Percentiles rank a stretch among this genome's conserved stretches.
phyloP scores from a whole-genome alignment of 2,797 vertebrate species.

The Cuniculus paca region DNA sequence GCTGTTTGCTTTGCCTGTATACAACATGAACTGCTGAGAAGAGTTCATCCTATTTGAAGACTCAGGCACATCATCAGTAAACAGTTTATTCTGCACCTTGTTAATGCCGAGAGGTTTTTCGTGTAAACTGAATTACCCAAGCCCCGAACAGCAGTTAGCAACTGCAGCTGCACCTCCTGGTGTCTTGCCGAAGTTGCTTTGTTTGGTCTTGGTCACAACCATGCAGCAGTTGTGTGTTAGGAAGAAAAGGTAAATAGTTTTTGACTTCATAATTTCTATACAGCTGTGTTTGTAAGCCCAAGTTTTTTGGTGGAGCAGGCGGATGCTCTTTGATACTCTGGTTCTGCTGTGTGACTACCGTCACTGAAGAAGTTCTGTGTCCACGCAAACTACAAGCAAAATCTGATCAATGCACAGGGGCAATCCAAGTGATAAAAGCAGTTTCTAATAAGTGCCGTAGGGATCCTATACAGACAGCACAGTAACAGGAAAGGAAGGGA shows the following conservation, averaged over 20 bases:
- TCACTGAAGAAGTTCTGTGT: neutral
- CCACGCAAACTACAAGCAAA: neutral
- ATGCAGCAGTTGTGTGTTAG: conserved; percentile 5
- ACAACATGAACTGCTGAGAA: conserved; percentile 39
- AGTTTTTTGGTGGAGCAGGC: neutral
- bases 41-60: neutral
- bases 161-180: conserved; percentile 82
- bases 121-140: conserved; percentile 78
- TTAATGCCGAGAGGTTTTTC: conserved; percentile 77
- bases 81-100: conserved; percentile 84
- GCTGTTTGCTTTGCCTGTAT: conserved; percentile 66
- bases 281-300: conserved; percentile 77
- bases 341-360: neutral
- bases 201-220: conserved; percentile 67
- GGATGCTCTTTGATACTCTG: neutral
- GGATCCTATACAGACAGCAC: neutral
- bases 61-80: conserved; percentile 77
- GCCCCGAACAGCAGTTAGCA: conserved; percentile 66
- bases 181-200: conserved; percentile 54
- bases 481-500: neutral
- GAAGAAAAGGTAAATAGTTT: conserved; percentile 70
- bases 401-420: neutral
- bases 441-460: neutral
- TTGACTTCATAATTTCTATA: conserved; percentile 60
- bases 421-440: neutral